Percentiles rank a stretch among this genome's conserved stretches.
Evolutionary conservation across 1,140 invertebrate genomes (phyloP).

Genomic region (Archivesica marissinica): DNA sequence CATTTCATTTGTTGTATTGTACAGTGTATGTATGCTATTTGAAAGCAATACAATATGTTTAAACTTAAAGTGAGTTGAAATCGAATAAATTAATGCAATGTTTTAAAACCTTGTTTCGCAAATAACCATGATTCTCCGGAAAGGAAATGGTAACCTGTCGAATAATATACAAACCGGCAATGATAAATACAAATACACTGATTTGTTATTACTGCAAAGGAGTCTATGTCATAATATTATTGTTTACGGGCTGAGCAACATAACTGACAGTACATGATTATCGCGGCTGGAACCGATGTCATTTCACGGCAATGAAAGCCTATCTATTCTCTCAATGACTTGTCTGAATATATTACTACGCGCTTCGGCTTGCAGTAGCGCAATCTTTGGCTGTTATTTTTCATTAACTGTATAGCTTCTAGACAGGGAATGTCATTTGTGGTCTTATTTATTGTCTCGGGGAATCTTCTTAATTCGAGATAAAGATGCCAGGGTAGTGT

Average conservation of each 20-base stretch:
- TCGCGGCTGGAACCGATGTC: background rate
- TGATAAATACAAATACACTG: background rate
- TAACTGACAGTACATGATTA: background rate
- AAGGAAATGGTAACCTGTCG: no score
- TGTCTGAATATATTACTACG: background rate
- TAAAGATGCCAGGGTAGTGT: slow-evolving; percentile 5
- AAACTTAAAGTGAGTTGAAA: no score
- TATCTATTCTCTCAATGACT: slow-evolving; percentile 7
- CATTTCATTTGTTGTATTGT: no score
- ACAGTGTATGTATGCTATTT: no score
- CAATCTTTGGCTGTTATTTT: background rate
- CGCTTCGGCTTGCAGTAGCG: slow-evolving; percentile 1
- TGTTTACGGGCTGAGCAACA: background rate
- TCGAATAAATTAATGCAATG: no score
- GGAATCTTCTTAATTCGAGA: slow-evolving; percentile 33
- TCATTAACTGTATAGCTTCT: slow-evolving; percentile 17
- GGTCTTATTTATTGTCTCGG: slow-evolving; percentile 38
- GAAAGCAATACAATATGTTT: no score
- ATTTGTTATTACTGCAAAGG: background rate
- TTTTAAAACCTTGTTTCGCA: no score
- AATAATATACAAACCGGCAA: no score
- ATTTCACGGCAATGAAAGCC: slow-evolving; percentile 41
- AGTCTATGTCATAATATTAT: slow-evolving; percentile 3
- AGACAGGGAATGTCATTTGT: slow-evolving; percentile 33
- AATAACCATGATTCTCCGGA: no score